Base-by-base conservation (phyloP, 2,797 vertebrate species). In the Poliocrania exsul region DNA sequence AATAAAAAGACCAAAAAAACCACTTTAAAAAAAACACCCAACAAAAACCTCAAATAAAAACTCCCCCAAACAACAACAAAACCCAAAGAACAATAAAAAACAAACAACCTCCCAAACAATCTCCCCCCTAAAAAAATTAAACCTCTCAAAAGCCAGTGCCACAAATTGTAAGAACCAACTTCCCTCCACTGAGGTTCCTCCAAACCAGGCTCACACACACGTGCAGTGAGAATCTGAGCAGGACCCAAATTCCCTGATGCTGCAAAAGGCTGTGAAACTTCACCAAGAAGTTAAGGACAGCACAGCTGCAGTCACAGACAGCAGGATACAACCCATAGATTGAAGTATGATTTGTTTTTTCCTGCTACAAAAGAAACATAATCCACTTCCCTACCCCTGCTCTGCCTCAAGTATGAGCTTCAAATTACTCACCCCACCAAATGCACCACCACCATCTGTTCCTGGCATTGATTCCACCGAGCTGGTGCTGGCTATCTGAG, bases 381-480 rank as follows among this genome's bases (percentile, higher is more conserved):
- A 73, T 37, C 37, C 17, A 16, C 28, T 26, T 49, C 33, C 20
- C 20, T 7, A 2, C 8, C 26, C 28, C 49, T 75, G 33, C 31
- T 57, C 80, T 75, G 58, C 42, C 14, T 9, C 8, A 73, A 92
- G 73, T 50, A 81, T 65, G 40, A 65, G 70, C 56, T 72, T 61
- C 37, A 21, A 31, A 42, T 78, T 71, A 96, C 98, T 97, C 90
- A 98, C 98, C 95, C 95, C 98, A 85, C 96, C 78, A 33, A 95
- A 49, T 4, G 69, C 79, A 81, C 88, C 86, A 83, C 94, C 72
- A 15, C 95, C 60, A 42, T 98, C 97, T 17, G 96, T 67, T 75
- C 87, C 97, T 60, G 89, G 95, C 20, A 86, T 77, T 3, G 96
- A 94, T 35, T 98, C 98, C 69, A 93, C 85, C 0, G 95, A 95